A percentile compares a stretch with the other conserved stretches of the same genome.
phyloP scores from a whole-genome alignment of 2,797 vertebrate genomes.

The Pseudochirops corinnae region DNA sequence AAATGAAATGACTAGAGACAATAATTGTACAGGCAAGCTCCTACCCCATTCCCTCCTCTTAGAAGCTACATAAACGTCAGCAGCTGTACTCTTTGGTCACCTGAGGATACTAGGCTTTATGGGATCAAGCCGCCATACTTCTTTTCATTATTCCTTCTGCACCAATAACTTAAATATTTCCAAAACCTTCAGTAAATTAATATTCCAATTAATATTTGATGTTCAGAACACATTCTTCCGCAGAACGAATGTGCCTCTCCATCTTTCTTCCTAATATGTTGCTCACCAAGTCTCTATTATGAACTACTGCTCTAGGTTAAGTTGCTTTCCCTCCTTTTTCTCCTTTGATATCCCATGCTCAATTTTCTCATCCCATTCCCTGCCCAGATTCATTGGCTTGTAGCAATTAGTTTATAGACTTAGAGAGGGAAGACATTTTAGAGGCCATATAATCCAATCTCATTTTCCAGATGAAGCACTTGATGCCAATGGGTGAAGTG shows the following conservation, averaged over 20 bases:
- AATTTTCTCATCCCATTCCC: background rate
- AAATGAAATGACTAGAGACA: too few species aligned
- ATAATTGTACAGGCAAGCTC: background rate
- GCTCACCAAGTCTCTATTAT: background rate
- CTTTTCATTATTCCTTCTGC: background rate
- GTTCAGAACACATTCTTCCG: background rate
- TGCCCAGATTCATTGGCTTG: background rate
- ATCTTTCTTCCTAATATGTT: background rate
- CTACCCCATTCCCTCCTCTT: fast-evolving
- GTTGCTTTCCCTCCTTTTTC: background rate
- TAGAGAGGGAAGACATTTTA: background rate
- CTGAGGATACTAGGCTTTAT: background rate
- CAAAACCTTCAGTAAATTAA: background rate
- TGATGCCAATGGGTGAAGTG: background rate
- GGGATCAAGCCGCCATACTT: background rate
- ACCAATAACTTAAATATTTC: background rate
- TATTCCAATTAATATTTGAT: background rate
- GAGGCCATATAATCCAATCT: background rate
- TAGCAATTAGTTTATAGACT: background rate
- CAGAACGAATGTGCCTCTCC: background rate
- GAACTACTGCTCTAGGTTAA: background rate
- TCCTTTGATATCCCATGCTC: background rate
- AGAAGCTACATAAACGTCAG: background rate
- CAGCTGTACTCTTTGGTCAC: background rate
- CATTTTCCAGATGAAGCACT: background rate